Base-by-base conservation (phyloP, 2,113 vertebrate species). In the Saccopteryx bilineata region DNA sequence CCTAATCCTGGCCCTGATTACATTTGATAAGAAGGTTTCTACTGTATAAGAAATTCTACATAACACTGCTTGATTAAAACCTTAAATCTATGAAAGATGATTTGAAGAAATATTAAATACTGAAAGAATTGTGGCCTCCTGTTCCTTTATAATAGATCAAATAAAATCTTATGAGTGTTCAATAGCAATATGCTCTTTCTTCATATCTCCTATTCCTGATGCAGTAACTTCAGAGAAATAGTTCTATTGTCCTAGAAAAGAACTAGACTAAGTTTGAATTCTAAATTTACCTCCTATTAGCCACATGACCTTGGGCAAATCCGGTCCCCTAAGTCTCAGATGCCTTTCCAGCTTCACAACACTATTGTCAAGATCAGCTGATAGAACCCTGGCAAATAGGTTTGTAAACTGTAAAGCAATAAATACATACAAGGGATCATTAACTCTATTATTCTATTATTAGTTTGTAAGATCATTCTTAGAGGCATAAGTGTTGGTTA, bases 71-170 rank as follows among this genome's bases (percentile, higher is more conserved):
- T 88, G 52, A 84, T 76, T 85, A 74, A 95, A 95, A 68, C 5
- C 6, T 95, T 83, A 90, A 93, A 90, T 60, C 46, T 72, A 24
- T 81, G 23, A 46, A 54, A 39, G 21, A 52, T 63, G 58, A 79
- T 86, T 96, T 96, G 66, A 80, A 84, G 61, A 86, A 90, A 87
- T 87, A 87, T 21, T 88, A 93, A 84, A 86, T 90, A 11, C 58
- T 79, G 56, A 69, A 84, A 91, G 63, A 92, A 82, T 56, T 65
- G 21, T 92, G 50, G 5, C 18, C 90, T 92, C 78, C 56, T 50
- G 28, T 96, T 92, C 90, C 52, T 91, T 92, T 96, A 69, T 69
- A 88, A 54, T 46, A 85, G 33, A 71, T 76, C 85, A 94, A 76
- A 69, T 90, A 82, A 84, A 88, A 87, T 68, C 54, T 94, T 91